phyloP scores from a whole-genome alignment of 2,113 vertebrate genomes.

The Antechinus flavipes region DNA sequence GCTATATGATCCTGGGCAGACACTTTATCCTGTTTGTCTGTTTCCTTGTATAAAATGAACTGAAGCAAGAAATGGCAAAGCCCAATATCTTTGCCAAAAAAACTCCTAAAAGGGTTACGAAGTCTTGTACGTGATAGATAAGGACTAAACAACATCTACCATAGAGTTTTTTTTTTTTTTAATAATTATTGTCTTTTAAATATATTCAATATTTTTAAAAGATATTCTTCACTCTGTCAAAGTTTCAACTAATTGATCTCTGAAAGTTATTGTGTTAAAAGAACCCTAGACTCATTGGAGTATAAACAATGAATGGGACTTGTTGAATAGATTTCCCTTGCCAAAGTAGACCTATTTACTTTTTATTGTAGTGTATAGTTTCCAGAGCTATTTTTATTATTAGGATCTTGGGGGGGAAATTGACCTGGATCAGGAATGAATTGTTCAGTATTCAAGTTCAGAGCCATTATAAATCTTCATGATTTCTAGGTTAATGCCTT shows the following conservation, averaged over 20 bases:
- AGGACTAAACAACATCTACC: no score
- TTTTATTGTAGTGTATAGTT: not conserved
- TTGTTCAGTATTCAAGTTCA: not conserved
- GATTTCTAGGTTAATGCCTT: not conserved
- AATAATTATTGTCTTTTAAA: no score
- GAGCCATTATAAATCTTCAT: not conserved
- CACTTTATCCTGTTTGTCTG: no score
- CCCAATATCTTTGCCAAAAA: no score
- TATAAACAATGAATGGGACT: not conserved
- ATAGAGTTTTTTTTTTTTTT: no score
- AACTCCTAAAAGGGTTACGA: no score
- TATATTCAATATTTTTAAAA: not conserved
- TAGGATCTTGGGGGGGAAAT: not conserved
- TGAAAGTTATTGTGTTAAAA: not conserved
- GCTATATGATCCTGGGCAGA: no score
- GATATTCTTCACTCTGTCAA: not conserved
- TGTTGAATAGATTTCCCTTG: not conserved
- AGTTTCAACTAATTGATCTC: not conserved
- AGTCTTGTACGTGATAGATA: no score
- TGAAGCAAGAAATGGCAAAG: no score
- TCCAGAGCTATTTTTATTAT: not conserved
- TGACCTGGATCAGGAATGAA: not conserved
- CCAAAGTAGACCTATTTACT: not conserved
- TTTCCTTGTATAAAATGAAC: no score
- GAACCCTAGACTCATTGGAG: not conserved